Evolutionary conservation across 2,888 invertebrate genomes (phyloP), one percentile per base, ranked within the genome.

Genomic region (Scaptodrosophila latifasciaeformis): DNA sequence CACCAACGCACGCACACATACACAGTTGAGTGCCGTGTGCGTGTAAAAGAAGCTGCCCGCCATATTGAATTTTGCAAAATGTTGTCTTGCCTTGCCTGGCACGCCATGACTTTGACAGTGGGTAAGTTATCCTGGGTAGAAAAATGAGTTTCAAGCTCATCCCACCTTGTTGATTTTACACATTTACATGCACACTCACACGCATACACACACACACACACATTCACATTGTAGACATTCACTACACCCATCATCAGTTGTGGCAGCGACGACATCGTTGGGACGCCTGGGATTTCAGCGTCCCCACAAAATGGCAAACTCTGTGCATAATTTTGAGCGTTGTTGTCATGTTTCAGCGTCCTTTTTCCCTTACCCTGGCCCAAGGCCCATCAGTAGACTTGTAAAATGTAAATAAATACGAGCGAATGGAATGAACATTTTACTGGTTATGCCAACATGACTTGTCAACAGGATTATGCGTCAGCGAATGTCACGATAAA

Each of bases 361-460:
- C 18, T 49, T 48, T 47, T 18, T 51, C 24, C 30, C 49, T 44
- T 35, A 37, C 37, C 45, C 30, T 49, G 34, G 5, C 34, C 34
- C 31, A 37, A 37, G 55, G 70, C 47, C 44, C 51, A 44, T 59
- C 45, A 12, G 65, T 43, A 57, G 68, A 49, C 72, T 72, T 74
- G 74, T 80, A 77, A 74, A 77, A 74, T 80, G 74, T 80, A 74
- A 74, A 80, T 74, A 74, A 74, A 80, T 77, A 67, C 67, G 52
- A 50, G 54, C 51, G 53, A 24, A 24, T 24, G 24, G 24, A 24
- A 24, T 24, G 24, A 24, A 24, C 24, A 24, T 24, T 24, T 24
- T 24, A 7, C 24, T 24, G 59, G 62, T 53, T 60, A 47, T 44
- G 57, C 31, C 42, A 48, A 35, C 69, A 68, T 76, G 71, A 71